Evolutionary conservation across 2,888 invertebrate species (phyloP).

Genomic region (Aphodius granarius): DNA sequence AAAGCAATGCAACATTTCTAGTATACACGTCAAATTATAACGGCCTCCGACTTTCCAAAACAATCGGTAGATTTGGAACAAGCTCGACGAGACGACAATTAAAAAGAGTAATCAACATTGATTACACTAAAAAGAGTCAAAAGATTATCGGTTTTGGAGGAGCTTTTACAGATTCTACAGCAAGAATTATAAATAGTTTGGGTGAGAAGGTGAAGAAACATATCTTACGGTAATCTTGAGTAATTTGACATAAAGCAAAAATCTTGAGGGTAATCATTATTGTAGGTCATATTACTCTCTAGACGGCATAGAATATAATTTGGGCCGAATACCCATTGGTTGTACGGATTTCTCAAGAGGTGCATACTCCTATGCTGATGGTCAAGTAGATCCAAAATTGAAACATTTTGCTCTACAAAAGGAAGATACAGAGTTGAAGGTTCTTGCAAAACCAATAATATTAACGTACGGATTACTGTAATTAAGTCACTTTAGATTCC

Average conservation of each 20-base stretch:
- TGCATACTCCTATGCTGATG: slow-evolving; percentile 74
- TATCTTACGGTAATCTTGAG: slow-evolving; percentile 55
- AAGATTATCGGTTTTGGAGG: slow-evolving; percentile 80
- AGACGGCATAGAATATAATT: slow-evolving; percentile 73
- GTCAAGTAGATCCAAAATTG: slow-evolving; percentile 67
- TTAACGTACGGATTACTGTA: neutral
- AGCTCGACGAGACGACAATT: neutral
- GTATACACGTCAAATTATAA: slow-evolving; percentile 51
- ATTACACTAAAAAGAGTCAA: slow-evolving; percentile 58
- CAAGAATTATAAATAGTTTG: slow-evolving; percentile 67
- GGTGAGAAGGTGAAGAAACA: slow-evolving; percentile 56
- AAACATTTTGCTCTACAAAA: slow-evolving; percentile 63
- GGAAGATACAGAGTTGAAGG: slow-evolving; percentile 73
- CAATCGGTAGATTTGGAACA: slow-evolving; percentile 49
- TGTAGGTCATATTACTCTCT: slow-evolving; percentile 70
- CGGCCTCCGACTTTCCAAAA: slow-evolving; percentile 61
- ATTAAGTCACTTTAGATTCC: slow-evolving; percentile 35
- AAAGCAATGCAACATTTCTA: slow-evolving; percentile 35
- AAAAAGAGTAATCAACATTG: slow-evolving; percentile 36
- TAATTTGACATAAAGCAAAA: neutral
- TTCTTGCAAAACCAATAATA: slow-evolving; percentile 38
- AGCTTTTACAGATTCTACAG: slow-evolving; percentile 73
- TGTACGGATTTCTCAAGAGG: slow-evolving; percentile 84
- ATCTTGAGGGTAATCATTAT: neutral
- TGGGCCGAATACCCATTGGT: slow-evolving; percentile 81